A percentile compares a stretch with the other conserved stretches of the same genome.
These are phyloP conservation scores for Trimorus sp. DNA, from an alignment of 2,888 invertebrate genomes.

Conservation along the genomic window DNA sequence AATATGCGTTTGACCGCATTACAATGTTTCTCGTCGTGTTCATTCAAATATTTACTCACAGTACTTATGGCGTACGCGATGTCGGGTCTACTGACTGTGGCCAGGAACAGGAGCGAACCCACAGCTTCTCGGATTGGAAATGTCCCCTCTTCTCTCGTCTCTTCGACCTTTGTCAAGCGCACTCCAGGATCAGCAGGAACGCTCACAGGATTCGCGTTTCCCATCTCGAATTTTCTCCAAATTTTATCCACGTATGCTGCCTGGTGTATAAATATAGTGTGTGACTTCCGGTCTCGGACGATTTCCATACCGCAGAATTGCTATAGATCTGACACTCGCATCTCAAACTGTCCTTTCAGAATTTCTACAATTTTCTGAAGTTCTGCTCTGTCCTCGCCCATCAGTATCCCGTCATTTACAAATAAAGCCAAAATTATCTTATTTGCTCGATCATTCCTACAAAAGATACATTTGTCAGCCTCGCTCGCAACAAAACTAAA, in stretches of 20 bases:
- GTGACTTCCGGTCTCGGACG: slow-evolving; percentile 20
- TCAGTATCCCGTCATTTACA: slow-evolving; percentile 29
- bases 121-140: slow-evolving; percentile 50
- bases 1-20: slow-evolving; percentile 58
- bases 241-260: slow-evolving; percentile 51
- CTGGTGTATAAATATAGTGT: slow-evolving; percentile 61
- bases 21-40: slow-evolving; percentile 54
- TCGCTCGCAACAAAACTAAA: slow-evolving; percentile 46
- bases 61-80: slow-evolving; percentile 59
- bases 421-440: slow-evolving; percentile 6
- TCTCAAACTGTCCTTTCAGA: slow-evolving; percentile 40
- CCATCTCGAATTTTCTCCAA: slow-evolving; percentile 52
- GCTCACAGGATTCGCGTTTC: slow-evolving; percentile 48
- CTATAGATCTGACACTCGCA: slow-evolving; percentile 30
- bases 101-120: slow-evolving; percentile 55
- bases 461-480: slow-evolving; percentile 1
- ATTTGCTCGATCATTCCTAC: neutral
- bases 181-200: slow-evolving; percentile 56
- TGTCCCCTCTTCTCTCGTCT: neutral
- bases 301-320: slow-evolving; percentile 67
- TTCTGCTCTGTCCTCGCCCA: slow-evolving; percentile 24
- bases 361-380: slow-evolving; percentile 26
- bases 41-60: slow-evolving; percentile 45
- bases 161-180: slow-evolving; percentile 8
- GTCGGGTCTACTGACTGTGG: slow-evolving; percentile 57